Evolutionary conservation across 2,888 invertebrate genomes (phyloP).

Genomic region (Philaethria dido): DNA sequence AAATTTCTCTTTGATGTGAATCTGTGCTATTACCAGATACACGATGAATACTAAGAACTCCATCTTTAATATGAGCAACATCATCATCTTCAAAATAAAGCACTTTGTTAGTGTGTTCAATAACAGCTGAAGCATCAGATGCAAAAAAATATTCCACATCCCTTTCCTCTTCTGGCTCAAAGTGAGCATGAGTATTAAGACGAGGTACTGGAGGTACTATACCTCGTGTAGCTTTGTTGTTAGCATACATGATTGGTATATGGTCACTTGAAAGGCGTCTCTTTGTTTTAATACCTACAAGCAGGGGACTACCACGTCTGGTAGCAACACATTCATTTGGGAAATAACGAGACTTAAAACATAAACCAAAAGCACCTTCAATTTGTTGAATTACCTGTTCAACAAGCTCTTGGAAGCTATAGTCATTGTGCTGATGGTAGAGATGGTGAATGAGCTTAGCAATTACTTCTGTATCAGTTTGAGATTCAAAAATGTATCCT

Average conservation of each 20-base stretch:
- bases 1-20: constrained; percentile 96
- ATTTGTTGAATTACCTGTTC: constrained; percentile 98
- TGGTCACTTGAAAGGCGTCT: constrained; percentile 97
- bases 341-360: constrained; percentile 97
- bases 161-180: constrained; percentile 94
- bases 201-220: constrained; percentile 89
- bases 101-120: constrained; percentile 99
- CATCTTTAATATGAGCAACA: constrained; percentile 97
- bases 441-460: constrained; percentile 98
- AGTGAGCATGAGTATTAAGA: constrained; percentile 94
- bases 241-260: constrained; percentile 96
- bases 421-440: constrained; percentile 93
- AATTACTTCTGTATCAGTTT: constrained; percentile 99
- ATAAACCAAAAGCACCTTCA: constrained; percentile 99
- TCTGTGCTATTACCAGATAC: constrained; percentile 87
- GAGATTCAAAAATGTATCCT: constrained; percentile 97
- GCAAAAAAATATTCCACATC: constrained; percentile 99
- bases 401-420: constrained; percentile 97
- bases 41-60: constrained; percentile 97
- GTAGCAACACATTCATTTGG: constrained; percentile 99
- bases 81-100: constrained; percentile 99
- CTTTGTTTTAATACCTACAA: constrained; percentile 98
- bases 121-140: constrained; percentile 99
- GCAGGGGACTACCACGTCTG: constrained; percentile 96
- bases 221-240: constrained; percentile 79